Percentiles rank a stretch among this genome's conserved stretches.
These are phyloP conservation scores for Pogonus chalceus DNA, from an alignment of 1,140 invertebrate species.

Conservation along the genomic window DNA sequence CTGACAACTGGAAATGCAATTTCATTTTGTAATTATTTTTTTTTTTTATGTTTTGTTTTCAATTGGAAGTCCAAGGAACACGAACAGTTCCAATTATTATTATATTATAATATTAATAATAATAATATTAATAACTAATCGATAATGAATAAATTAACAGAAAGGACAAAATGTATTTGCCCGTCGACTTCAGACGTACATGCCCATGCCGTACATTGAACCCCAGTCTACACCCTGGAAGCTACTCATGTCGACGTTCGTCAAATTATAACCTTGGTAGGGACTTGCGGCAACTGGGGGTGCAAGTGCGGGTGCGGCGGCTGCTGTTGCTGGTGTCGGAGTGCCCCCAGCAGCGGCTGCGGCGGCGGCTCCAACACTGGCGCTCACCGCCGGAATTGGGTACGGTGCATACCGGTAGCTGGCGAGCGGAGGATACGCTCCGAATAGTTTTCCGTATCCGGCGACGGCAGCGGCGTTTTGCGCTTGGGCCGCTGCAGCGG, in stretches of 20 bases:
- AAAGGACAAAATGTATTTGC: conserved; percentile 16
- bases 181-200: conserved; percentile 62
- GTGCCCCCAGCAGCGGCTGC: conserved; percentile 35
- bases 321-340: conserved; percentile 36
- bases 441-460: conserved; percentile 60
- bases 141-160: conserved; percentile 6
- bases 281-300: conserved; percentile 53
- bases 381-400: conserved; percentile 49
- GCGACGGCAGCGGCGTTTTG: conserved; percentile 31
- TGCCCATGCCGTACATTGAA: conserved; percentile 81
- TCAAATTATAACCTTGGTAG: conserved; percentile 71
- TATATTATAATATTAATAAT: conserved; percentile 1
- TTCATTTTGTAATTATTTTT: background rate
- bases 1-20: conserved; percentile 9
- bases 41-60: background rate
- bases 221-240: conserved; percentile 85
- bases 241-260: conserved; percentile 82
- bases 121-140: too few species aligned
- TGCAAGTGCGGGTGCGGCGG: conserved; percentile 43
- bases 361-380: conserved; percentile 40
- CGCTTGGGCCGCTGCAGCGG: conserved; percentile 24
- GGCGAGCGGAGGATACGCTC: conserved; percentile 50
- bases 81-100: background rate
- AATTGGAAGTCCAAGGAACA: conserved; percentile 1
- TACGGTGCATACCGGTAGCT: conserved; percentile 66